A percentile compares a stretch with the other conserved stretches of the same genome.
These are phyloP conservation scores for Volucella bombylans DNA, from an alignment of 2,888 invertebrate genomes.

Conservation along the genomic window DNA sequence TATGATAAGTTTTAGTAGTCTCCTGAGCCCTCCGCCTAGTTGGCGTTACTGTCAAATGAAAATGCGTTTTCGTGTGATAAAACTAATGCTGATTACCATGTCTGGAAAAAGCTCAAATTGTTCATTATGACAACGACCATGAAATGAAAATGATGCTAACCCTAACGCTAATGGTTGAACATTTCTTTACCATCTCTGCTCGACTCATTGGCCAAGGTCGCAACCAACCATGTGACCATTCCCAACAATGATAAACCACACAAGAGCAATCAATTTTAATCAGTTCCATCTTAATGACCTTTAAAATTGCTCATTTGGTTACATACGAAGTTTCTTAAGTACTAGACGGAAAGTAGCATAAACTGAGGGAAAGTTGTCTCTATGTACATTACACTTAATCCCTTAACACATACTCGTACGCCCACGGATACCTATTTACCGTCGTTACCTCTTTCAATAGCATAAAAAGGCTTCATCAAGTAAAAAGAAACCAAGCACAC, in stretches of 20 bases:
- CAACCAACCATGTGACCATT: too few species aligned
- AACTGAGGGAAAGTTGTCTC: not conserved
- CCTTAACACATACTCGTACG: slow-evolving; percentile 24
- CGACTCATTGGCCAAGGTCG: too few species aligned
- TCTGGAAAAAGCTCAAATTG: too few species aligned
- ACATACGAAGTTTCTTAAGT: not conserved
- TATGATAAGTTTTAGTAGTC: too few species aligned
- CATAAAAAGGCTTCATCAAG: slow-evolving; percentile 37
- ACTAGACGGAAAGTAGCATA: not conserved
- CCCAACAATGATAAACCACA: not conserved
- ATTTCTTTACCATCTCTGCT: too few species aligned
- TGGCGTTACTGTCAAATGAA: too few species aligned
- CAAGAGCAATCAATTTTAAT: slow-evolving; percentile 4
- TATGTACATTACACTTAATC: slow-evolving; percentile 30
- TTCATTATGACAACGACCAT: too few species aligned
- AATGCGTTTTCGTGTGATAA: too few species aligned
- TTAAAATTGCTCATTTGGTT: slow-evolving; percentile 36
- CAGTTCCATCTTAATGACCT: slow-evolving; percentile 33
- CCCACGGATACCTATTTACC: not conserved
- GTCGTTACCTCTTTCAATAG: slow-evolving; percentile 1
- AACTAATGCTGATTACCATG: too few species aligned
- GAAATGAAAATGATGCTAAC: too few species aligned
- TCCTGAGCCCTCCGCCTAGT: too few species aligned
- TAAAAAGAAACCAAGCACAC: slow-evolving; percentile 30
- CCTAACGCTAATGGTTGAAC: too few species aligned